These are phyloP conservation scores for Sthenelais limicola DNA, from an alignment of 2,888 invertebrate genomes.

Conservation along the genomic window DNA sequence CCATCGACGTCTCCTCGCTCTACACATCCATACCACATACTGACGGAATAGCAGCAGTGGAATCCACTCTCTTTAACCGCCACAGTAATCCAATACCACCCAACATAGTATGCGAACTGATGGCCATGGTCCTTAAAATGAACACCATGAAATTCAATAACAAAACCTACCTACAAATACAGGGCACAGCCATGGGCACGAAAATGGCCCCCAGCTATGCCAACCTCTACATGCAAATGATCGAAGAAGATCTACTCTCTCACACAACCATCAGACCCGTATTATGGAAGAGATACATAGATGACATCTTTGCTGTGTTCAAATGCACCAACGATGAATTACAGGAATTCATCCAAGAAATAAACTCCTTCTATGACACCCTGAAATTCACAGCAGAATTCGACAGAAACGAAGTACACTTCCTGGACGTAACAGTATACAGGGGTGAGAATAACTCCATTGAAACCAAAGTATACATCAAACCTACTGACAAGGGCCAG, in stretches of 20 bases:
- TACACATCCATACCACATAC: neutral
- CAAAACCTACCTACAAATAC: neutral
- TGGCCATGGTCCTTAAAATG: neutral
- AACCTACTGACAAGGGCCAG: conserved; percentile 1
- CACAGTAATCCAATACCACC: neutral
- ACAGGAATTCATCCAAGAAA: neutral
- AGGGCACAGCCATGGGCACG: conserved; percentile 4
- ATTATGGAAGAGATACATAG: neutral
- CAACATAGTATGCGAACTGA: neutral
- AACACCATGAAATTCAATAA: neutral
- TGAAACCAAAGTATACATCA: neutral
- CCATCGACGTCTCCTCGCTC: no score
- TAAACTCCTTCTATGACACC: neutral
- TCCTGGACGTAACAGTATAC: neutral
- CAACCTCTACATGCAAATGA: neutral
- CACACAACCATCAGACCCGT: neutral
- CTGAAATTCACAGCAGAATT: neutral
- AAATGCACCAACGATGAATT: neutral
- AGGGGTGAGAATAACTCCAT: neutral
- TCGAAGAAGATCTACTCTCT: neutral
- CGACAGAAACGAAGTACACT: neutral
- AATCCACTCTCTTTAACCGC: no score
- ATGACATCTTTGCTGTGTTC: conserved; percentile 1
- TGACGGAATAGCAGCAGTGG: conserved; percentile 1
- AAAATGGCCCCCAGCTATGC: conserved; percentile 1